Evolutionary conservation across 2,888 invertebrate species (phyloP).

Genomic region (Drosophila emarginata): DNA sequence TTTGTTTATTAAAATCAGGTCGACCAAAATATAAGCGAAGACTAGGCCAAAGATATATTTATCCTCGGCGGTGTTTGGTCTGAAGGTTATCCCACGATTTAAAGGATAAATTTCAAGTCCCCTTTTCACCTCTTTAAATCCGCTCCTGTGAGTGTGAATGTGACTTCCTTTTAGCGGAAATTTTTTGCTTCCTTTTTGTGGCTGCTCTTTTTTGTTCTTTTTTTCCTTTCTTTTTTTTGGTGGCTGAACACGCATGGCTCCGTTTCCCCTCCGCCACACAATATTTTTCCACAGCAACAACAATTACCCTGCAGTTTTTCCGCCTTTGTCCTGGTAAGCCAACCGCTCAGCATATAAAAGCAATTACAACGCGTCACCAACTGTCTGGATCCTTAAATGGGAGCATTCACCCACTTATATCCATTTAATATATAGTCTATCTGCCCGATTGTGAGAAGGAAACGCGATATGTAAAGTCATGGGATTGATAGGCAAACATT

Average conservation of each 20-base stretch:
- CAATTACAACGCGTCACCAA: slow-evolving; percentile 46
- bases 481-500: slow-evolving; percentile 31
- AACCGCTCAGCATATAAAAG: slow-evolving; percentile 48
- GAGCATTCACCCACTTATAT: neutral
- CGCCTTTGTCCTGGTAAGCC: slow-evolving; percentile 8
- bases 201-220: slow-evolving; percentile 23
- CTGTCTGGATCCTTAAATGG: slow-evolving; percentile 4
- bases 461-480: slow-evolving; percentile 26
- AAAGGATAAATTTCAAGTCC: neutral
- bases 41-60: too few relatives aligned
- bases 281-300: slow-evolving; percentile 1
- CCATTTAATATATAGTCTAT: neutral
- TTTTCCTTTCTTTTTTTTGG: slow-evolving; percentile 24
- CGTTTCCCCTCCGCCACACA: neutral
- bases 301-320: slow-evolving; percentile 8
- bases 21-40: too few relatives aligned
- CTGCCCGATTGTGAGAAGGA: neutral
- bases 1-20: too few relatives aligned
- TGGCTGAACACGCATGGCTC: slow-evolving; percentile 17
- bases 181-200: slow-evolving; percentile 42
- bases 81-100: neutral
- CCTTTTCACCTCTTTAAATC: neutral
- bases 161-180: slow-evolving; percentile 43
- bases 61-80: neutral
- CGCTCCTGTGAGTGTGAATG: neutral